Percentiles rank a stretch among this genome's conserved stretches.
Evolutionary conservation across 2,888 invertebrate species (phyloP).

Genomic region (Andrena camellia): DNA sequence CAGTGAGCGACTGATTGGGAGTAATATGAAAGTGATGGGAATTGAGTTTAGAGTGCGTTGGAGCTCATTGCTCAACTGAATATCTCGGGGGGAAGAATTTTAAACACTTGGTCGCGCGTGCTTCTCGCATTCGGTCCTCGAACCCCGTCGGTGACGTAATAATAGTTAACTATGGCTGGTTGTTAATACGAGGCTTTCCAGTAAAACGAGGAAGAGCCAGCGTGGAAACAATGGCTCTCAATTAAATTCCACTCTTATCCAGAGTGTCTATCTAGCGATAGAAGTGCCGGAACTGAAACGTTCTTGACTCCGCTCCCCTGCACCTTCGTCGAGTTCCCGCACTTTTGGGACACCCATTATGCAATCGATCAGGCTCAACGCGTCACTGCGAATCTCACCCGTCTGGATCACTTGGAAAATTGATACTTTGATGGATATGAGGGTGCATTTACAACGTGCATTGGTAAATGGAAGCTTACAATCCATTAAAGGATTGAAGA

Average conservation of each 20-base stretch:
- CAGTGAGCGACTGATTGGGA: too few relatives aligned
- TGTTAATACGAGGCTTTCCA: constrained; percentile 57
- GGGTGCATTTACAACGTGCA: too few relatives aligned
- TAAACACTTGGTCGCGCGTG: constrained; percentile 4
- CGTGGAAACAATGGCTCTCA: constrained; percentile 56
- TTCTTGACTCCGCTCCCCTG: neutral
- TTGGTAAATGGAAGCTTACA: too few relatives aligned
- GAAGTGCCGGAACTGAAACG: constrained; percentile 53
- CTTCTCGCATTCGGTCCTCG: constrained; percentile 21
- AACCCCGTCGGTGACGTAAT: constrained; percentile 40
- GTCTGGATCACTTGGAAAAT: neutral
- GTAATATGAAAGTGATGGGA: too few relatives aligned
- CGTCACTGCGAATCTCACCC: neutral
- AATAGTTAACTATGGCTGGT: constrained; percentile 46
- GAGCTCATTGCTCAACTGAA: too few relatives aligned
- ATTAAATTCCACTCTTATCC: constrained; percentile 57
- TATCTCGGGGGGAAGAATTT: neutral
- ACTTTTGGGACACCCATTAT: constrained; percentile 48
- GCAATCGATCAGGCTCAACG: constrained; percentile 25
- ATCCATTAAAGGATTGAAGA: too few relatives aligned
- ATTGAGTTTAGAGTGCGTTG: too few relatives aligned
- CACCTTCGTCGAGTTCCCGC: neutral
- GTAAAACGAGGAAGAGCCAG: constrained; percentile 54
- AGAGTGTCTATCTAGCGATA: constrained; percentile 52
- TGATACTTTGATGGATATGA: too few relatives aligned